Percentiles rank a stretch among this genome's conserved stretches.
Evolutionary conservation across 1,140 invertebrate species (phyloP).

Genomic region (Telenomus remus): DNA sequence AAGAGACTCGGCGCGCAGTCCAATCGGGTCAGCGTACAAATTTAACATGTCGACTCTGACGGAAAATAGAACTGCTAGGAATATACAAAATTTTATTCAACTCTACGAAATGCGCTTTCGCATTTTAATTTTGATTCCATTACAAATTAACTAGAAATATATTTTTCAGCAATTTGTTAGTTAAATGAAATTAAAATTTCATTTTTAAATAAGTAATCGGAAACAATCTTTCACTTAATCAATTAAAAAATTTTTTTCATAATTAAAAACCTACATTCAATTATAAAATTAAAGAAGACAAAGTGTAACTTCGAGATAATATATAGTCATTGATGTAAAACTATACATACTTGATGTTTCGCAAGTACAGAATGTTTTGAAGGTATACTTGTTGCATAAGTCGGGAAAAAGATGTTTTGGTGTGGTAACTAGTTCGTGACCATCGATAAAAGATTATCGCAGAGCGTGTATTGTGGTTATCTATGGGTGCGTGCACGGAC

Average conservation of each 20-base stretch:
- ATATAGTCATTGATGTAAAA: no score
- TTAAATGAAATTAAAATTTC: no score
- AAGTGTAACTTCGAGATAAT: no score
- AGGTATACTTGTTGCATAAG: slow-evolving; percentile 19
- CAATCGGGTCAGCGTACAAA: slow-evolving; percentile 47
- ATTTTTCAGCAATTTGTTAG: no score
- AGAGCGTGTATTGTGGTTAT: background rate
- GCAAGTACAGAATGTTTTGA: no score
- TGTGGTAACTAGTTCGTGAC: slow-evolving; percentile 21
- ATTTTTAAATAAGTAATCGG: no score
- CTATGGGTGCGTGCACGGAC: no score
- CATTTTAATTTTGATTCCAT: slow-evolving; percentile 9
- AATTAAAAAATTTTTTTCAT: no score
- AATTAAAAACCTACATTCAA: no score
- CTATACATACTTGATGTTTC: no score
- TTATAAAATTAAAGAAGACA: no score
- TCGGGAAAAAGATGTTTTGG: slow-evolving; percentile 3
- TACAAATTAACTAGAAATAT: background rate
- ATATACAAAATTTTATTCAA: slow-evolving; percentile 35
- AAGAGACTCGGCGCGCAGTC: slow-evolving; percentile 58
- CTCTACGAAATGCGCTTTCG: background rate
- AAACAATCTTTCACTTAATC: no score
- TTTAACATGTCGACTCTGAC: slow-evolving; percentile 34
- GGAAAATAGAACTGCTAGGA: slow-evolving; percentile 40
- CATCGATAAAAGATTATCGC: slow-evolving; percentile 27